Base-by-base conservation (phyloP, 2,888 invertebrate species). In the Hymenopus coronatus region DNA sequence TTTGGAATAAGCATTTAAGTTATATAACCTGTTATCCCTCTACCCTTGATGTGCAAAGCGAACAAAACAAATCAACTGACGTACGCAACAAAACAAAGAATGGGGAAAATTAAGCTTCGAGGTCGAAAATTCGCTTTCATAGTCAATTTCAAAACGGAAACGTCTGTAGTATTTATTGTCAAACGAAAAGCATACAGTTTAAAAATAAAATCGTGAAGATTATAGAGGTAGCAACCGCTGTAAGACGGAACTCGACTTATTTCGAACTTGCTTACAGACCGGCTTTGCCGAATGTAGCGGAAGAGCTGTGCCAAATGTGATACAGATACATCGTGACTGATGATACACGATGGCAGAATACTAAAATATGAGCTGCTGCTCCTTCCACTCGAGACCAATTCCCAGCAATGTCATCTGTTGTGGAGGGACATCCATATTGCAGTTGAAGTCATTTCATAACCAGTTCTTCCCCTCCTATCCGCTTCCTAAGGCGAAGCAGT, bases 391-490 rank as follows among this genome's bases (percentile, higher is more conserved):
- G 40, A 84, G 40, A 40, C 84, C 84, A 84, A 84, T 84, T 84
- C 27, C 85, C 86, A 86, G 86, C 86, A 86, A 86, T 86, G 86
- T 81, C 86, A 86, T 86, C 86, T 86, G 86, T 86, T 70, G 86
- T 28, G 81, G 86, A 81, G 30, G 25, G 85, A 85, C 85, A 85
- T 85, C 85, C 85, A 85, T 85, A 85, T 85, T 85, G 85, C 81
- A 81, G 28, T 81, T 86, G 85, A 85, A 46, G 85, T 85, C 85
- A 85, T 54, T 85, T 85, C 85, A 46, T 46, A 85, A 54, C 85
- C 85, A 85, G 85, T 33, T 54, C 85, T 85, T 4, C 84, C 12
- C 40, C 40, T 28, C 86, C 54, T 70, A 70, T 25, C 20, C 54
- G 25, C 20, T 70, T 70, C 20, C 54, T 70, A 70, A 70, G 54